phyloP scores from a whole-genome alignment of 1,140 invertebrate genomes.

The Conopomorpha cramerella region DNA sequence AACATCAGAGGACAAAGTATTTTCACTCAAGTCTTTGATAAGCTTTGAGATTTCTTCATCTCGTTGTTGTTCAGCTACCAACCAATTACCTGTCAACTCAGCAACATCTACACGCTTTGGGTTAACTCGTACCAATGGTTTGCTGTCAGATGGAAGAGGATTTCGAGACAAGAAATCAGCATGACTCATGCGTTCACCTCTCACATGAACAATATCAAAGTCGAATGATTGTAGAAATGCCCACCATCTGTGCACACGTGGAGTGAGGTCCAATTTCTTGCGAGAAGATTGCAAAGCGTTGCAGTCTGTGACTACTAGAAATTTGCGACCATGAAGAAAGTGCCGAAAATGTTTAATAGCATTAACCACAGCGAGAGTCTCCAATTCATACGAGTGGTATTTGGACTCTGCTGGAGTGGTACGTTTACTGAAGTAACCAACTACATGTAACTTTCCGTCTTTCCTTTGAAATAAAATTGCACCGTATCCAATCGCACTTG shows the following conservation, averaged over 20 bases:
- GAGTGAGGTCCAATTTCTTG: slow-evolving; percentile 16
- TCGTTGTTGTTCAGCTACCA: neutral
- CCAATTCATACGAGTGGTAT: neutral
- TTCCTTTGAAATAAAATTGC: slow-evolving; percentile 5
- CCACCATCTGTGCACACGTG: slow-evolving; percentile 16
- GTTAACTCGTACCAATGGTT: neutral
- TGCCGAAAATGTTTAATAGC: slow-evolving; percentile 8
- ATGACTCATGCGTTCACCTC: neutral
- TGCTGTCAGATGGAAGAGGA: neutral
- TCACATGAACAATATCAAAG: neutral
- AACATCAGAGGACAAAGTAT: slow-evolving; percentile 6
- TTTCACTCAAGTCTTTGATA: neutral
- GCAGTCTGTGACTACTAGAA: slow-evolving; percentile 10
- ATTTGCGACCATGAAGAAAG: neutral
- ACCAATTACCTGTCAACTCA: neutral
- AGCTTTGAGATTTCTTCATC: neutral
- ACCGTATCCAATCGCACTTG: neutral
- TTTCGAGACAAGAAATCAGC: neutral
- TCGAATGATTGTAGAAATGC: neutral
- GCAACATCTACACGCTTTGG: slow-evolving; percentile 1
- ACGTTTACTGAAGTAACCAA: neutral
- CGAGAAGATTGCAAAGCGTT: slow-evolving; percentile 14
- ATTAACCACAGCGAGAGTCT: slow-evolving; percentile 1
- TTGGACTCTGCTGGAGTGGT: neutral
- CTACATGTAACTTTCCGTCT: slow-evolving; percentile 11